These are phyloP conservation scores for Pantherophis alleghaniensis DNA, from an alignment of 2,797 vertebrate genomes.

Conservation along the genomic window DNA sequence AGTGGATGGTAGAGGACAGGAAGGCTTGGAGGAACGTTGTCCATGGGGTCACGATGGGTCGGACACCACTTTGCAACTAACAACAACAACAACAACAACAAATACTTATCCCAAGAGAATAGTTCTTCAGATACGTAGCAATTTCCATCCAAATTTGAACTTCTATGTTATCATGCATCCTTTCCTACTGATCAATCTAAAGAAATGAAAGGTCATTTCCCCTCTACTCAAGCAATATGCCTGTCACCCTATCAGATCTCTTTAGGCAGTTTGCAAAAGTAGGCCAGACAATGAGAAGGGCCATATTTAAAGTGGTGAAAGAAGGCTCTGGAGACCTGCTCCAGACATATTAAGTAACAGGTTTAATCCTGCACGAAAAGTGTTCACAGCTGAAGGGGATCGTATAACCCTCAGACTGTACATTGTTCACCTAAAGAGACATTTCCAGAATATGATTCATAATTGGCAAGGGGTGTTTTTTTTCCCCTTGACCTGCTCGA, in stretches of 20 bases:
- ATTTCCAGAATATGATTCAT: slow-evolving; percentile 38
- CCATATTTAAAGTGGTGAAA: slow-evolving; percentile 59
- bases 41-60: no score
- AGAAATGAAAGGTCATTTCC: background rate
- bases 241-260: background rate
- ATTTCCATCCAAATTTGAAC: background rate
- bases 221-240: background rate
- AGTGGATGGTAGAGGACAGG: no score
- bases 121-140: background rate
- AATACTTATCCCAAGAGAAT: background rate
- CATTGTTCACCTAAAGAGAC: slow-evolving; percentile 36
- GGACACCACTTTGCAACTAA: no score
- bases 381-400: slow-evolving; percentile 65
- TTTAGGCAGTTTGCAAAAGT: slow-evolving; percentile 16
- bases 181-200: background rate
- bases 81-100: no score
- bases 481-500: background rate
- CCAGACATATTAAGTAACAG: slow-evolving; percentile 62
- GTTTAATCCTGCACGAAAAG: slow-evolving; percentile 67
- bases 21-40: no score
- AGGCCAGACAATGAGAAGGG: slow-evolving; percentile 41
- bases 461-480: background rate
- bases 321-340: slow-evolving; percentile 39
- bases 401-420: slow-evolving; percentile 62
- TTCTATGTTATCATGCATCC: no score